Conservation (phyloP, 2,113 vertebrate genomes). For the Macheiramphus alcinus region DNA sequence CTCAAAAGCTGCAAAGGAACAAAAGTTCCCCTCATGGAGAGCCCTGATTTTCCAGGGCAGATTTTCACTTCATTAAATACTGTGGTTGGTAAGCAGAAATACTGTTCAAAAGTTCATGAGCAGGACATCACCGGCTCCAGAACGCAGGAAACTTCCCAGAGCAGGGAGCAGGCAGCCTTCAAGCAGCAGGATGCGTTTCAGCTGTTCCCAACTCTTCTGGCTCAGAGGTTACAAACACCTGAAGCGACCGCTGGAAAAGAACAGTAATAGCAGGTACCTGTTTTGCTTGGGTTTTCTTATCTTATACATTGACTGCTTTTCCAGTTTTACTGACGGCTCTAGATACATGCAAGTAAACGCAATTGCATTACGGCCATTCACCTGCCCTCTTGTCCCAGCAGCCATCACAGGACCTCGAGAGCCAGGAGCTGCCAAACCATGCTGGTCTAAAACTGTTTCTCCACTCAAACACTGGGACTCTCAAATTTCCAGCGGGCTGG, state of each 20-base stretch:
- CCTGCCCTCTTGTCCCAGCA: neutral
- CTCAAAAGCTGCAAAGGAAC: neutral
- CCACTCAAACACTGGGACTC: neutral
- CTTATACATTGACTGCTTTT: too few species aligned
- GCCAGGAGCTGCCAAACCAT: neutral
- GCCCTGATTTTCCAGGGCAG: neutral
- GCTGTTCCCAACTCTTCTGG: neutral
- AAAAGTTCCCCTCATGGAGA: neutral
- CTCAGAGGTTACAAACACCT: neutral
- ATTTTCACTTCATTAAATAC: neutral
- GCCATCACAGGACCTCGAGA: rapidly evolving
- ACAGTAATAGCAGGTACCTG: too few species aligned
- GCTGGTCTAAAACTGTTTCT: neutral
- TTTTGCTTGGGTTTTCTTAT: neutral
- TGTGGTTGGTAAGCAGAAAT: neutral
- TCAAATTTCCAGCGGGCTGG: neutral
- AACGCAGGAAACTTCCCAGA: neutral
- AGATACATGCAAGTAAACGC: rapidly evolving
- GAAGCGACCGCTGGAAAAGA: too few species aligned
- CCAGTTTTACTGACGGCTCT: neutral
- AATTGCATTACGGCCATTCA: rapidly evolving
- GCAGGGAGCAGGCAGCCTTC: neutral
- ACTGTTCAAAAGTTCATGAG: too few species aligned
- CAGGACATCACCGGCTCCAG: neutral
- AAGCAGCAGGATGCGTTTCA: neutral